Evolutionary conservation across 2,797 vertebrate genomes (phyloP), one percentile per base, ranked within the genome.

Genomic region (Catostomus latipinnis): DNA sequence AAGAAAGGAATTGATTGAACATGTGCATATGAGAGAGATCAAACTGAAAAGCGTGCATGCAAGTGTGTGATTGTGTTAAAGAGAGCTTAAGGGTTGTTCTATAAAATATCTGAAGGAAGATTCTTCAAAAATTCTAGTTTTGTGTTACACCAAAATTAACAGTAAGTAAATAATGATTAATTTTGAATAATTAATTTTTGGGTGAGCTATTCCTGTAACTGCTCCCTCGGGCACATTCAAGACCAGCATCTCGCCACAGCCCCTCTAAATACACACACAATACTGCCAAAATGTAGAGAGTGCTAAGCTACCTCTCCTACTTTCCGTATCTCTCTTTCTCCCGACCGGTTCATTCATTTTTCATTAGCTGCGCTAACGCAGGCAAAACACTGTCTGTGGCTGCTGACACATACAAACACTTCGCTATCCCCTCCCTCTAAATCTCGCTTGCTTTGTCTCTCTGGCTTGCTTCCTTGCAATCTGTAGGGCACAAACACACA

Each of bases 291-390:
- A 77, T 53, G 63, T 34, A 12, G 56, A 22, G 43, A 65, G 10
- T 22, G 34, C 62, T 52, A 45, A 60, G 61, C 49, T 56, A 46
- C 60, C 16, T 58, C 68, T 77, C 73, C 54, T 63, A 56, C 65
- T 56, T 56, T 82, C 71, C 6, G 52, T 69, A 57, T 71, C 53
- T 34, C 16, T 74, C 52, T 48, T 69, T 48, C 62, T 74, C 71
- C 67, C 84, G 79, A 69, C 57, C 62, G 62, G 72, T 80, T 87
- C 85, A 87, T 88, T 88, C 83, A 87, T 87, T 87, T 87, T 87
- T 86, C 83, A 86, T 88, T 86, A 86, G 82, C 81, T 76, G 81
- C 84, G 71, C 86, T 76, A 84, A 84, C 84, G 66, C 83, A 80
- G 87, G 76, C 83, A 84, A 82, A 82, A 71, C 78, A 66, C 84